Evolutionary conservation across 2,888 invertebrate species (phyloP).

Genomic region (Amiota mariae): DNA sequence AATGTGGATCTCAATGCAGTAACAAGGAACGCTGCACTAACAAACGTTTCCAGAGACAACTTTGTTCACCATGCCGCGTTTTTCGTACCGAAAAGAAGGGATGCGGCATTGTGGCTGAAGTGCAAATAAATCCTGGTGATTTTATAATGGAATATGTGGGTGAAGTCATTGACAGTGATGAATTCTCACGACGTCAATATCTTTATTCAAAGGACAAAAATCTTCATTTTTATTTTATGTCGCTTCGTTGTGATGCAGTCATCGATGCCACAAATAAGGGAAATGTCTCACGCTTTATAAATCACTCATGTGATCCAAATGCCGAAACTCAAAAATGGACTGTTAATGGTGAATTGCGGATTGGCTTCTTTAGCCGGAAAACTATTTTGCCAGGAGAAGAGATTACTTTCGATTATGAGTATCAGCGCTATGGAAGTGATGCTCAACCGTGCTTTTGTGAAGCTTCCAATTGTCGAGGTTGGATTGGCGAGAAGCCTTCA

Average conservation of each 20-base stretch:
- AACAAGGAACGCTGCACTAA: constrained; percentile 94
- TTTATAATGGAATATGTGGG: constrained; percentile 99
- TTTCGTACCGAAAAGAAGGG: constrained; percentile 96
- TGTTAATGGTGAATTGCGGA: constrained; percentile 91
- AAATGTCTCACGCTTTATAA: constrained; percentile 97
- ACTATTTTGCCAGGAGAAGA: constrained; percentile 91
- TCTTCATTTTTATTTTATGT: constrained; percentile 98
- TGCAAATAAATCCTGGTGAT: constrained; percentile 77
- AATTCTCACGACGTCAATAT: constrained; percentile 90
- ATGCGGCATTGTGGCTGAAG: constrained; percentile 83
- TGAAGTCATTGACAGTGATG: constrained; percentile 92
- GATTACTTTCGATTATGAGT: constrained; percentile 98
- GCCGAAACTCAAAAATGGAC: constrained; percentile 99
- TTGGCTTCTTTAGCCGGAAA: constrained; percentile 96
- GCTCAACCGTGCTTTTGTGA: constrained; percentile 98
- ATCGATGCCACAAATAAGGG: constrained; percentile 98
- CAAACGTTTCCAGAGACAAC: constrained; percentile 90
- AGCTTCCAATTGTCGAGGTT: constrained; percentile 90
- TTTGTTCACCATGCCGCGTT: constrained; percentile 89
- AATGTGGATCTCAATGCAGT: constrained; percentile 94
- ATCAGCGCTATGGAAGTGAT: constrained; percentile 96
- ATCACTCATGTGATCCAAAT: constrained; percentile 99
- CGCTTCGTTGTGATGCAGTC: constrained; percentile 91
- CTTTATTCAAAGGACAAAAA: constrained; percentile 92
- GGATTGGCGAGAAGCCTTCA: constrained; percentile 93